phyloP scores from a whole-genome alignment of 2,797 vertebrate genomes.

The Sebastes itinus region DNA sequence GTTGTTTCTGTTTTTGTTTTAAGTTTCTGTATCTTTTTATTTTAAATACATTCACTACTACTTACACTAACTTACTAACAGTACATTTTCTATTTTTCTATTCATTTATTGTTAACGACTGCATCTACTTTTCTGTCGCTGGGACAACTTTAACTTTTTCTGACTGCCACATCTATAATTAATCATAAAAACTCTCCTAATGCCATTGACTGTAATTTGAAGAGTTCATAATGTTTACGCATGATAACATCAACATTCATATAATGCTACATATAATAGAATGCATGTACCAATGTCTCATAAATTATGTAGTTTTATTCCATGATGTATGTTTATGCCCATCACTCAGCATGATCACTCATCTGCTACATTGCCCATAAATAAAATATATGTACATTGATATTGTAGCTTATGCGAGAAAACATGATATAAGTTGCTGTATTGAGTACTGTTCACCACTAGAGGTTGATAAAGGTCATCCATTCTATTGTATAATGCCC shows the following conservation, averaged over 20 bases:
- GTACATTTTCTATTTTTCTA: background rate
- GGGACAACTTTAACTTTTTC: background rate
- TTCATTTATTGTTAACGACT: background rate
- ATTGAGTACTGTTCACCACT: constrained; percentile 23
- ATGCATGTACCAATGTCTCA: background rate
- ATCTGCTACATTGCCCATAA: background rate
- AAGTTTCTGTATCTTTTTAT: background rate
- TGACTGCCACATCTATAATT: background rate
- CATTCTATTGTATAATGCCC: background rate
- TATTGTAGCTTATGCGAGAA: background rate
- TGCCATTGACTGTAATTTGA: background rate
- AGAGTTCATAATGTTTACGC: background rate
- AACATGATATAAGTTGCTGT: background rate
- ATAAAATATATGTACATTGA: background rate
- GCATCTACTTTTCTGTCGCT: background rate
- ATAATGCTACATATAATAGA: background rate
- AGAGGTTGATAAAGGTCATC: constrained; percentile 20
- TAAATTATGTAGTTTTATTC: background rate
- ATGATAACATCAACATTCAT: background rate
- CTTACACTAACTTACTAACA: background rate
- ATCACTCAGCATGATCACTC: background rate
- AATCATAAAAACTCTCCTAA: background rate
- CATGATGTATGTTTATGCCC: background rate
- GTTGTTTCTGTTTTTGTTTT: background rate
- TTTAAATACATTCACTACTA: background rate